Percentiles rank a stretch among this genome's conserved stretches.
phyloP scores from a whole-genome alignment of 2,888 invertebrate genomes.

The Spilosoma lubricipeda region DNA sequence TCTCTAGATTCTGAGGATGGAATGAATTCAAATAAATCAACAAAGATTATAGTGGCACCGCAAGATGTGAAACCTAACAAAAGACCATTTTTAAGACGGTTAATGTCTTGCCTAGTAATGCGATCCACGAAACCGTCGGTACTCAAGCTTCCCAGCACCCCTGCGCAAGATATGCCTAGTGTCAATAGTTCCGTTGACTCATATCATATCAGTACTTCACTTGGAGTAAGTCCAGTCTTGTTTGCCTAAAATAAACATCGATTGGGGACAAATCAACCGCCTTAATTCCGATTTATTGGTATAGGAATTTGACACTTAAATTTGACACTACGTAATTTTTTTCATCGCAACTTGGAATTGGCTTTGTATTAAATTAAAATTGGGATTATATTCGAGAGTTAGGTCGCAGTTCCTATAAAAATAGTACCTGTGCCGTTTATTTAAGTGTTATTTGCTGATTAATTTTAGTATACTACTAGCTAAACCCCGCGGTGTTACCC shows the following conservation, averaged over 20 bases:
- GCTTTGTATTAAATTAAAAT: too few species aligned
- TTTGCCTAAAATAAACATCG: background rate
- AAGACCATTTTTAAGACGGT: constrained; percentile 70
- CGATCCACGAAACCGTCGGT: constrained; percentile 59
- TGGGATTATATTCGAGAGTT: too few species aligned
- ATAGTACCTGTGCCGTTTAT: background rate
- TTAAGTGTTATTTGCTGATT: background rate
- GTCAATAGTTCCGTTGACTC: constrained; percentile 70
- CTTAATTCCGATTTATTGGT: too few species aligned
- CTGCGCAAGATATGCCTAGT: constrained; percentile 39
- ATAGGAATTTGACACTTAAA: too few species aligned
- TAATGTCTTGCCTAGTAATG: constrained; percentile 77
- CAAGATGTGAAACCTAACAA: constrained; percentile 54
- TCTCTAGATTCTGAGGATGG: constrained; percentile 63
- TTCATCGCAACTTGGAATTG: too few species aligned
- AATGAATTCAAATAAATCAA: constrained; percentile 38
- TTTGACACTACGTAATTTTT: too few species aligned
- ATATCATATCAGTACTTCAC: constrained; percentile 74
- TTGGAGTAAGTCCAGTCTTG: constrained; percentile 64
- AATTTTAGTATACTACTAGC: too few species aligned
- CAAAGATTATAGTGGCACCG: constrained; percentile 40
- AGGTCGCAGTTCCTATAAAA: background rate
- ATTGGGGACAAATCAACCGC: background rate
- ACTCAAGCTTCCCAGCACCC: constrained; percentile 43
- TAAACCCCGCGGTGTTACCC: too few species aligned